Base-by-base conservation (phyloP, 2,888 invertebrate genomes). In the Ganaspis brasiliensis region DNA sequence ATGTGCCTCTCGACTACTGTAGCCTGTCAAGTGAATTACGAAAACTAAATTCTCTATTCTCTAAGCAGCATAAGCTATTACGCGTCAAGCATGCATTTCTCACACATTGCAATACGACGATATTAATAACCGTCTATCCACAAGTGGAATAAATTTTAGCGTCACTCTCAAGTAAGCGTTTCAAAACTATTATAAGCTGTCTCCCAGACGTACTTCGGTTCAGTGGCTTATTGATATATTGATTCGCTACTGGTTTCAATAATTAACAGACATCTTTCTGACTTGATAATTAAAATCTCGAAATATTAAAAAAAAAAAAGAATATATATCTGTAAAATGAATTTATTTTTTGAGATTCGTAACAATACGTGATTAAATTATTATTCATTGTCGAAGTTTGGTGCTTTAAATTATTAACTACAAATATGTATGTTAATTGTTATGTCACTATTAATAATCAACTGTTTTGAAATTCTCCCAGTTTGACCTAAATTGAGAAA, bases 221-320 rank as follows among this genome's bases (percentile, higher is more conserved):
- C 24, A 63, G 24, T 40, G 40, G 40, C 21, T 63, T 63, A 63
- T 45, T 63, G 24, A 63, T 63, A 63, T 63, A 63, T 63, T 63
- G 63, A 63, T 63, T 63, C 14, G n/a, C 40, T 63, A 63, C 63
- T 21, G 21, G 14, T 63, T 40, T 45, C 14, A 63, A 63, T 63
- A 45, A 63, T 63, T 21, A 37, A 63, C 6, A 31, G 31, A 14
- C 10, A 8, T 19, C 19, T 40, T 40, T 12, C 19, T 19, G n/a
- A n/a, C n/a, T 52, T 8, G 8, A 52, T 9, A 19, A 16, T 19
- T 52, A n/a, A 19, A 2, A 12, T 52, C 16, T 19, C 8, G 19
- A 19, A n/a, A 52, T 52, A n/a, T 52, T 52, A 52, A 52, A 19
- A 19, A 52, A 52, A n/a, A n/a, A n/a, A n/a, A n/a, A n/a, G n/a